Evolutionary conservation across 2,888 invertebrate species (phyloP), one percentile per base, ranked within the genome.

Genomic region (Pyrgus malvae): DNA sequence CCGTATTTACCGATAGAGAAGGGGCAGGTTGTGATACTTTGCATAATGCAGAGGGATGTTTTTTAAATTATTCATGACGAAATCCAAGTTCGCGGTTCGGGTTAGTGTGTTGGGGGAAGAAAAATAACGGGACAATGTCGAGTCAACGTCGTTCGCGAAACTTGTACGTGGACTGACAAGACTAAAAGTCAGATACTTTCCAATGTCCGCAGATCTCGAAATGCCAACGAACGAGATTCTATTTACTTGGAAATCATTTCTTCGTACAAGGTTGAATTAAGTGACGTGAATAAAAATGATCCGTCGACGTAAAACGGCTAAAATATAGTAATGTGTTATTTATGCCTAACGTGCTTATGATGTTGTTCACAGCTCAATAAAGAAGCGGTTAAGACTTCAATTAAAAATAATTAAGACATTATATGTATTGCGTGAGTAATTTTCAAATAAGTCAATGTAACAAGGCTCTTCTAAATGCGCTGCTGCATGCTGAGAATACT

Each of bases 31-130:
- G 66, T 59, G 70, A 80, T 75, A 73, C 72, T 76, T 69, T 61
- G 69, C 70, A 72, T 74, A 78, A 76, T 74, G 73, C 74, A 65
- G 48, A 67, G 70, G 67, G 69, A 76, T 72, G 73, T 74, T 79
- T 79, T 76, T 79, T 76, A 81, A 83, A 80, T 83, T 81, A 88
- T 88, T 87, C 83, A 85, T 84, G 78, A 80, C 76, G 76, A 82
- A 81, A 76, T 74, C 74, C 70, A 81, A 86, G 78, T 85, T 80
- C 73, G 70, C 69, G 67, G 68, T 63, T 68, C 64, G 67, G 71
- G 71, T 73, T 73, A 58, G 62, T 58, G 69, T 65, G 72, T 72
- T 71, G 67, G 63, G 61, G 64, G 65, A 68, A 74, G 78, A 77
- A 78, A 79, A 79, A 76, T 75, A 80, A 80, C 72, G 68, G 63